Evolutionary conservation across 1,140 invertebrate species (phyloP).

Genomic region (Andrena cerasifolii): DNA sequence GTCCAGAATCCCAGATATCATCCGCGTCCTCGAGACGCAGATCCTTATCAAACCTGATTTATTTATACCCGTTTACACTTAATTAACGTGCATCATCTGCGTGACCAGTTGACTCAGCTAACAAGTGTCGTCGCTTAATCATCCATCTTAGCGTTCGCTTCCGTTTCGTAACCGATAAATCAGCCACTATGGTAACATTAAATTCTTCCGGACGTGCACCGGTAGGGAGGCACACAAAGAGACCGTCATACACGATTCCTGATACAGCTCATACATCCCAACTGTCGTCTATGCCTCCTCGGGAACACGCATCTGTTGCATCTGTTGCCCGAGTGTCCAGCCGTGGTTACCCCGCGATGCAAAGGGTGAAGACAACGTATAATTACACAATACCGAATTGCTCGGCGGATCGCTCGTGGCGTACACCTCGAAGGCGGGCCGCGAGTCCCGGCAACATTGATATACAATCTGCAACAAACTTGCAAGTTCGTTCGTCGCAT

Average conservation of each 20-base stretch:
- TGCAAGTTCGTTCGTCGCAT: conserved; percentile 64
- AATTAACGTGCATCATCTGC: neutral
- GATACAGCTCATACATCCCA: conserved; percentile 5
- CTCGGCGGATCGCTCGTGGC: conserved; percentile 20
- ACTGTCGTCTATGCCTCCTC: conserved; percentile 16
- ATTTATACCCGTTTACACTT: neutral
- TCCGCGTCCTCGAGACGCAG: neutral
- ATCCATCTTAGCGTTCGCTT: neutral
- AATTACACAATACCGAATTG: conserved; percentile 55
- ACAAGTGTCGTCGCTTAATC: neutral
- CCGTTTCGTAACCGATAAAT: neutral
- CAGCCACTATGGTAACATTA: neutral
- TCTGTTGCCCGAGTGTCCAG: neutral
- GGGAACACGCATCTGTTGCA: conserved; percentile 15
- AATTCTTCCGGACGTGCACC: neutral
- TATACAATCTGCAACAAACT: conserved; percentile 57
- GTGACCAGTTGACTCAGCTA: neutral
- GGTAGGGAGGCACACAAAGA: conserved; percentile 3
- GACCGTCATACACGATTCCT: neutral
- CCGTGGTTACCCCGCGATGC: neutral
- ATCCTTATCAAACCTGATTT: conserved; percentile 5
- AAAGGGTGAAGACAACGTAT: conserved; percentile 12
- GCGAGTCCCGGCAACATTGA: neutral
- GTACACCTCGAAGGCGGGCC: neutral
- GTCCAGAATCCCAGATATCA: neutral